Percentiles rank a stretch among this genome's conserved stretches.
Conservation (phyloP, 2,797 vertebrate genomes). For the Pseudotriccus pelzelni region DNA sequence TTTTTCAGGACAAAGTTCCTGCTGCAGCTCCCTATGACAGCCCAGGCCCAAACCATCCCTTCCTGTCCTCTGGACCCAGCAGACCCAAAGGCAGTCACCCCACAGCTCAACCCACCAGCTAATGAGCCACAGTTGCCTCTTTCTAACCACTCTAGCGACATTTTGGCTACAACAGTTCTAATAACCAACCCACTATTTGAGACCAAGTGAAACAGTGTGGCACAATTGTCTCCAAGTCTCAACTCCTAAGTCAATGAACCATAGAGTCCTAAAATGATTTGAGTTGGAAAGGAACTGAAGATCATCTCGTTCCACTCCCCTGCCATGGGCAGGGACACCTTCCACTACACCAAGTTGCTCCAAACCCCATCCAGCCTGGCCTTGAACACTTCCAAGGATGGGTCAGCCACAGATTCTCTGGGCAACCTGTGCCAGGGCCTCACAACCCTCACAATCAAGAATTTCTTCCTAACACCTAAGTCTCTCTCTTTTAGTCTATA, state of each 20-base stretch:
- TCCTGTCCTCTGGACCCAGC: neutral
- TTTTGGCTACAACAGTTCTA: neutral
- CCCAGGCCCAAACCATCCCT: neutral
- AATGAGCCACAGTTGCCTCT: neutral
- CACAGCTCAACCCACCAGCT: neutral
- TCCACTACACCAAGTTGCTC: neutral
- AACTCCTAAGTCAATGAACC: neutral
- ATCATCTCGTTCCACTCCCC: no score
- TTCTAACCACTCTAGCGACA: neutral
- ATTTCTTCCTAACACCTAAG: neutral
- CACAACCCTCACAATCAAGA: neutral
- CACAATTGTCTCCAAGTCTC: neutral
- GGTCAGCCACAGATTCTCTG: neutral
- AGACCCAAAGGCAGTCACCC: neutral
- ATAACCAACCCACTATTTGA: neutral
- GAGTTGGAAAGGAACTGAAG: neutral
- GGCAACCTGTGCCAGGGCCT: neutral
- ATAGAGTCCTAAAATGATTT: neutral
- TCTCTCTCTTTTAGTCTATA: neutral
- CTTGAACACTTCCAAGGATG: neutral
- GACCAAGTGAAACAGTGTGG: neutral
- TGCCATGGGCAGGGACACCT: neutral
- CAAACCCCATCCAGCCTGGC: neutral
- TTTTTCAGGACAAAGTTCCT: neutral
- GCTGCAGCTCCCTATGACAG: neutral